Evolutionary conservation across 1,140 invertebrate genomes (phyloP), one percentile per base, ranked within the genome.

Genomic region (Drosophila littoralis): DNA sequence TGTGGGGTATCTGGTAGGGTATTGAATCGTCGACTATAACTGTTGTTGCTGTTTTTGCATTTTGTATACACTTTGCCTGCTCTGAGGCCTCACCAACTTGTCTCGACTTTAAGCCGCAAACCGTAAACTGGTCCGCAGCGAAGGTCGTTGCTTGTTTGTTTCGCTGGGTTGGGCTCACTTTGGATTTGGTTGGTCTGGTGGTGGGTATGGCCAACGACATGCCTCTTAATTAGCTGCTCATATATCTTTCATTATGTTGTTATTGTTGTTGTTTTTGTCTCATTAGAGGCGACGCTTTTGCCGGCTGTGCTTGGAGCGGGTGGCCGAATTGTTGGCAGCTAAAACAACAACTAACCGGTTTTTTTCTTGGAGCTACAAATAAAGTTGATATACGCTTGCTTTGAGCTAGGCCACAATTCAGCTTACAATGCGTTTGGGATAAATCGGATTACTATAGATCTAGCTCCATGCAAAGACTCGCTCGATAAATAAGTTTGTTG

Each of bases 181-280:
- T 43, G 7, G 40, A 13, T 52, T 66, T 33, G 33, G n/a, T n/a
- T 46, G 40, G 13, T 15, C 1, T 3, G 8, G 12, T 32, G 6
- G 10, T 50, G 5, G 7, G 9, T n/a, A 36, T 43, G 22, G 13
- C 55, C 77, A 43, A 43, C 45, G 68, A 64, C 79, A 77, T 70
- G 80, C 46, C 73, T 81, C 82, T 84, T 85, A 84, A 84, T 84
- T 84, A 84, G 81, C 69, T 81, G 78, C 77, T 84, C 78, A 81
- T 71, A 71, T 81, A 81, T 75, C 50, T 74, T 61, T 64, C 69
- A 85, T 68, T 81, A 71, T 75, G 45, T 63, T 40, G 35, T 15
- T 60, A 15, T 50, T 66, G 63, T 43, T 64, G 10, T 55, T 72
- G 38, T 32, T 81, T 42, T 55, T 73, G 38, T 64, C 79, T 81